Percentiles rank a stretch among this genome's conserved stretches.
These are phyloP conservation scores for Erpetoichthys calabaricus DNA, from an alignment of 2,797 vertebrate genomes.

Conservation along the genomic window DNA sequence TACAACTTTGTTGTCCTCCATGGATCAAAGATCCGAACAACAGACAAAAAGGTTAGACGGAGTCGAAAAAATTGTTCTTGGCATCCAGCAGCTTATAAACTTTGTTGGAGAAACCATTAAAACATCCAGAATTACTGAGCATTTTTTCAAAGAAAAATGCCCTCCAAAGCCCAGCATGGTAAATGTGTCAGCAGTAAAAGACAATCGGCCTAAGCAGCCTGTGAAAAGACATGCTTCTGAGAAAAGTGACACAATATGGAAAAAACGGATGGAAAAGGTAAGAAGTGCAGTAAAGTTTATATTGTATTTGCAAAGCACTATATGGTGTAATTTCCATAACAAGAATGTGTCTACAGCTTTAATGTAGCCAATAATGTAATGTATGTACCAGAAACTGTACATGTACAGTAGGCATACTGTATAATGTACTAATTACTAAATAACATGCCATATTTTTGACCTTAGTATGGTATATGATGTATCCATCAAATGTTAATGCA, in stretches of 20 bases:
- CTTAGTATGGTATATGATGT: too few relatives aligned
- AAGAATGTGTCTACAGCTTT: too few relatives aligned
- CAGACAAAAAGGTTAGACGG: slow-evolving; percentile 58
- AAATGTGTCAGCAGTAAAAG: slow-evolving; percentile 17
- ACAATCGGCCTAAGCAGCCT: slow-evolving; percentile 37
- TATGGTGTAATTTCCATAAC: too few relatives aligned
- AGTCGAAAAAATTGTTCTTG: slow-evolving; percentile 55
- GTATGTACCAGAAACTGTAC: too few relatives aligned
- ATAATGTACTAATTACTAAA: too few relatives aligned
- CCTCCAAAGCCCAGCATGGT: slow-evolving; percentile 32
- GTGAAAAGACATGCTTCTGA: slow-evolving; percentile 38
- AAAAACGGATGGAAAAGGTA: slow-evolving; percentile 55
- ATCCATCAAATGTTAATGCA: too few relatives aligned
- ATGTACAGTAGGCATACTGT: too few relatives aligned
- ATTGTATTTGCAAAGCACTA: too few relatives aligned
- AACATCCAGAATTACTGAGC: slow-evolving; percentile 45
- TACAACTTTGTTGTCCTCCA: slow-evolving; percentile 57
- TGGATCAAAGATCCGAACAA: slow-evolving; percentile 40
- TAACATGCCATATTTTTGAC: too few relatives aligned
- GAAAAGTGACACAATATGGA: slow-evolving; percentile 17
- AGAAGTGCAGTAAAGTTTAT: slow-evolving; percentile 20
- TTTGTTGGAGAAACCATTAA: slow-evolving; percentile 58
- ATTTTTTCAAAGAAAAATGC: slow-evolving; percentile 44
- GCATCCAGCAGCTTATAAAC: slow-evolving; percentile 59
- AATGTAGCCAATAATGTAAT: too few relatives aligned